A percentile compares a stretch with the other conserved stretches of the same genome.
Evolutionary conservation across 1,140 invertebrate species (phyloP).

Genomic region (Drosophila lacteicornis): DNA sequence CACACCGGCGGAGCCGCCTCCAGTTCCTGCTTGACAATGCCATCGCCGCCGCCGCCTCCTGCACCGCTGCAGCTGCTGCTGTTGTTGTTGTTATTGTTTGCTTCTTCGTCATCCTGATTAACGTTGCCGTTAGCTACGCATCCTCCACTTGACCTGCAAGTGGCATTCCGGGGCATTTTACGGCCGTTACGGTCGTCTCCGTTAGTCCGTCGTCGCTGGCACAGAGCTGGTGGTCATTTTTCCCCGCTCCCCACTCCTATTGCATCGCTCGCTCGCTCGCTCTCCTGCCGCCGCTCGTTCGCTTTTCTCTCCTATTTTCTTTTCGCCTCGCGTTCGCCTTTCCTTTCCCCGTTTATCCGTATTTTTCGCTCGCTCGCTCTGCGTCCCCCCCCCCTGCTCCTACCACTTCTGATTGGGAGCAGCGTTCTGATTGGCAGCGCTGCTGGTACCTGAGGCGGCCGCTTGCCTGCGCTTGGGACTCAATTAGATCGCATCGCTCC

Average conservation of each 20-base stretch:
- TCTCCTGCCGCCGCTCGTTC: conserved; percentile 6
- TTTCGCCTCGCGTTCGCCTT: conserved; percentile 29
- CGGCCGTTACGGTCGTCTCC: conserved; percentile 60
- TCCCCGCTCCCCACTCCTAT: conserved; percentile 23
- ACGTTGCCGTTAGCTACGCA: conserved; percentile 58
- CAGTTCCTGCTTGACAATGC: conserved; percentile 67
- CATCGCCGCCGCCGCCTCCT: conserved; percentile 1
- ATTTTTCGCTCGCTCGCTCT: conserved; percentile 56
- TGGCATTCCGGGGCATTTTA: conserved; percentile 77
- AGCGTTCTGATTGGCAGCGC: conserved; percentile 64
- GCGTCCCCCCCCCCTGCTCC: conserved; percentile 14
- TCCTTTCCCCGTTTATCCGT: conserved; percentile 63
- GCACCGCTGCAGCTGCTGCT: conserved; percentile 12
- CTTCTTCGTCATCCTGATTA: conserved; percentile 32
- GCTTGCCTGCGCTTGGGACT: conserved; percentile 17
- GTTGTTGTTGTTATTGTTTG: conserved; percentile 39
- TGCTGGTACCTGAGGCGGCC: conserved; percentile 34
- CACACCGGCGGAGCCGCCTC: conserved; percentile 66
- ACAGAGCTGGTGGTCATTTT: conserved; percentile 66
- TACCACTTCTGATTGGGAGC: conserved; percentile 67
- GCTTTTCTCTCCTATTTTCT: conserved; percentile 31
- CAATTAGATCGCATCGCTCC: conserved; percentile 51
- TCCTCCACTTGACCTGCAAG: conserved; percentile 79
- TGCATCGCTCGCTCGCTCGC: conserved; percentile 13
- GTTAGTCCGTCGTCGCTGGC: conserved; percentile 47